Conservation (phyloP, 2,797 vertebrate genomes). For the Tangara arthus region DNA sequence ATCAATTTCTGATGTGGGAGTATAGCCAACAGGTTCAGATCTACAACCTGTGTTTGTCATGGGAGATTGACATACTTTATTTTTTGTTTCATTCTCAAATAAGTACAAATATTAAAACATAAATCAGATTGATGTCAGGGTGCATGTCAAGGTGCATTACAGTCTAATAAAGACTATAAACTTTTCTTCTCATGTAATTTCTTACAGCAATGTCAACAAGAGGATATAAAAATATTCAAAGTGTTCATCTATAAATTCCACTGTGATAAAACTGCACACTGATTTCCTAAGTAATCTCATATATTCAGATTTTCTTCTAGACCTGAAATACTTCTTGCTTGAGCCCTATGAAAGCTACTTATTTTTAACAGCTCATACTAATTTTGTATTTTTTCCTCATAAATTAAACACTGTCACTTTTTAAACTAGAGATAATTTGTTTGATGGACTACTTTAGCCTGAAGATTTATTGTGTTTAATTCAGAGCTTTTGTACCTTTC, state of each 20-base stretch:
- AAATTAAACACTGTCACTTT: background rate
- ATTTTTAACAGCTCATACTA: background rate
- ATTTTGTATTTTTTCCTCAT: background rate
- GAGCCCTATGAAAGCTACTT: background rate
- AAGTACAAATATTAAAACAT: conserved; percentile 15
- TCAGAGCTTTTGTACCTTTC: background rate
- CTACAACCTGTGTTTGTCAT: background rate
- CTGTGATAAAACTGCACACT: background rate
- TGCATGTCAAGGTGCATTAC: background rate
- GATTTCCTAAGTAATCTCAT: background rate
- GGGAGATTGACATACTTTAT: background rate
- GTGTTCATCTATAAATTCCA: background rate
- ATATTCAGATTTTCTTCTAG: background rate
- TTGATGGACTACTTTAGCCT: background rate
- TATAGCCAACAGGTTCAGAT: background rate
- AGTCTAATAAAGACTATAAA: conserved; percentile 22
- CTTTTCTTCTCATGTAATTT: background rate
- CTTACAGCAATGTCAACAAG: background rate
- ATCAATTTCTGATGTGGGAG: background rate
- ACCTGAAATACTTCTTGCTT: background rate
- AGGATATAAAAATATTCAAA: conserved; percentile 6
- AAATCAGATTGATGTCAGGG: background rate
- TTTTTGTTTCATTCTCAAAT: background rate
- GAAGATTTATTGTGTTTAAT: background rate
- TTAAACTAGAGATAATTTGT: background rate